Evolutionary conservation across 2,113 vertebrate species (phyloP).

Genomic region (Silurus glanis): DNA sequence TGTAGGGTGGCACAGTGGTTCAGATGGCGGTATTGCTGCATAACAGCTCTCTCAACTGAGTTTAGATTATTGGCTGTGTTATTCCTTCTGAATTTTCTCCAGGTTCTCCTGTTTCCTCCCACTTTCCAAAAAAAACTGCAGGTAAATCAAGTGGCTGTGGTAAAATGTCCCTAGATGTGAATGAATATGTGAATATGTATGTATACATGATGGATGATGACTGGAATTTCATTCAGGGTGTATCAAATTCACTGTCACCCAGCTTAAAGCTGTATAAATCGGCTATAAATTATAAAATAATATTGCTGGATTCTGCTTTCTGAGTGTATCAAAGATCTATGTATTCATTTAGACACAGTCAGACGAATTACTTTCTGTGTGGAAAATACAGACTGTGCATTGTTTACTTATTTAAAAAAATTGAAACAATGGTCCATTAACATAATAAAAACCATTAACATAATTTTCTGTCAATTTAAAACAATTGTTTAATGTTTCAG

Average conservation of each 20-base stretch:
- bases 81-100: not conserved
- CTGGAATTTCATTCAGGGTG: not conserved
- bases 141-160: not conserved
- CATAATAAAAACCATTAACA: too few relatives aligned
- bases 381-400: too few relatives aligned
- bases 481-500: slow-evolving; percentile 12
- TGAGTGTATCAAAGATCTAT: not conserved
- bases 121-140: not conserved
- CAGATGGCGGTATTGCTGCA: not conserved
- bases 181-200: not conserved
- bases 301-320: not conserved
- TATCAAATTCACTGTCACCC: not conserved
- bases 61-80: not conserved
- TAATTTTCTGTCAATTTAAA: not conserved
- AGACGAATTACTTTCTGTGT: not conserved
- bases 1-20: not conserved
- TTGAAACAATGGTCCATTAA: not conserved
- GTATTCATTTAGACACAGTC: not conserved
- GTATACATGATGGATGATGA: not conserved
- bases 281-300: not conserved
- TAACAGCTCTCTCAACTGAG: not conserved
- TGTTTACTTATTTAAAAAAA: not conserved
- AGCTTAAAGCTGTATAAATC: not conserved
- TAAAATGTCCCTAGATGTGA: not conserved
- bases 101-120: not conserved